phyloP scores from a whole-genome alignment of 2,888 invertebrate genomes.

The Pocota personata region DNA sequence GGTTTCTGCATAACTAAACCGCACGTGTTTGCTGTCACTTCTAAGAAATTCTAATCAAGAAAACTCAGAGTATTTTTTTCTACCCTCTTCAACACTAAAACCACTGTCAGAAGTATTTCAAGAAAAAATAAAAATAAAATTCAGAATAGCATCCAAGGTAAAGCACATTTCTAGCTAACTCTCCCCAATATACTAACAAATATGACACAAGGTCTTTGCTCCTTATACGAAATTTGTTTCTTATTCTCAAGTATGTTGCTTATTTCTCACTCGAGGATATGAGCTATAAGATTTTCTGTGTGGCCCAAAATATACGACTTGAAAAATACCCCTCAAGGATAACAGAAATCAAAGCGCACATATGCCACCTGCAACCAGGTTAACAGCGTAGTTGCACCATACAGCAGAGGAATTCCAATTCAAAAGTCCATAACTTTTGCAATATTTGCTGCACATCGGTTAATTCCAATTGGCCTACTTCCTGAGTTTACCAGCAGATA shows the following conservation, averaged over 20 bases:
- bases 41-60: conserved; percentile 19
- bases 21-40: conserved; percentile 24
- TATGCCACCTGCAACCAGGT: conserved; percentile 8
- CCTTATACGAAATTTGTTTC: not conserved
- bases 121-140: not conserved
- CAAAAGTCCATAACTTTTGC: conserved; percentile 42
- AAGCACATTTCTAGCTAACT: not conserved
- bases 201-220: conserved; percentile 11
- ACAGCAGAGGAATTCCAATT: conserved; percentile 11
- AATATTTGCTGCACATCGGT: conserved; percentile 40
- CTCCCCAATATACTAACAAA: conserved; percentile 2
- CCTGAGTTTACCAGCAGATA: not conserved
- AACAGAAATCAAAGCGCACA: not conserved
- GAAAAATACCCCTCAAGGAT: not conserved
- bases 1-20: not conserved
- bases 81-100: conserved; percentile 14
- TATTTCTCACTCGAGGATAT: not conserved
- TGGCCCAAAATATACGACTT: not conserved
- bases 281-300: not conserved
- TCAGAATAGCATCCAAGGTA: not conserved
- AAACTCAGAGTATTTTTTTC: not conserved
- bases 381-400: not conserved
- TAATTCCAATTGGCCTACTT: conserved; percentile 36
- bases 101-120: conserved; percentile 9
- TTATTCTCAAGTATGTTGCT: not conserved